Base-by-base conservation (phyloP, 1,140 invertebrate species). In the Camponotus vicinus region DNA sequence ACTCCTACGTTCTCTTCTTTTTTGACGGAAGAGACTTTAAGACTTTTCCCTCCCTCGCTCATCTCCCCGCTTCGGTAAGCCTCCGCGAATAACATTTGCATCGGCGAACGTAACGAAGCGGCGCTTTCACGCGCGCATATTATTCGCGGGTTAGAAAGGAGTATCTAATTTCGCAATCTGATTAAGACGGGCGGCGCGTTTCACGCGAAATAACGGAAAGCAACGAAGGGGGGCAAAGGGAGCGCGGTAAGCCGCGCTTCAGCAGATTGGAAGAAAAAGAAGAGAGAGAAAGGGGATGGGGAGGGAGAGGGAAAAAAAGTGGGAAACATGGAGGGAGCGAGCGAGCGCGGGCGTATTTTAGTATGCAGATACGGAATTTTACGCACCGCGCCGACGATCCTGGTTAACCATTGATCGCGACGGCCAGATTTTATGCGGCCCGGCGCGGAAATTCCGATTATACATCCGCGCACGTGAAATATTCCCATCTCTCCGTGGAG, bases 341-440 rank as follows among this genome's bases (percentile, higher is more conserved):
- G 37, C 3, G 37, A 40, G 37, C 45, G 42, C 40, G 77, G 64
- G n/a, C 55, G 67, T 73, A 59, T 73, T 80, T 73, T 83, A 73
- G 79, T 83, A 83, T 83, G 79, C 67, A 83, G 79, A 83, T 83
- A 83, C 79, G 79, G 79, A 83, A 83, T 83, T 83, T 83, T 83
- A 83, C 79, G 69, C 79, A 83, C 67, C 55, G 55, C 55, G 69
- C 55, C 79, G 79, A 83, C 79, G 69, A 83, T 73, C 69, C 67
- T 73, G 79, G 79, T 83, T 83, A 83, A 83, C 79, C 79, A 83
- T 83, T 83, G 79, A 83, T 83, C 79, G 82, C 73, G 45, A 76
- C 82, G 49, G 82, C 21, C 73, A 78, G 82, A 85, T 85, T 85
- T 85, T 78, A 78, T 45, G 64, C 76, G 76, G 77, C 66, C 80